Evolutionary conservation across 2,888 invertebrate genomes (phyloP).

Genomic region (Clunio marinus): DNA sequence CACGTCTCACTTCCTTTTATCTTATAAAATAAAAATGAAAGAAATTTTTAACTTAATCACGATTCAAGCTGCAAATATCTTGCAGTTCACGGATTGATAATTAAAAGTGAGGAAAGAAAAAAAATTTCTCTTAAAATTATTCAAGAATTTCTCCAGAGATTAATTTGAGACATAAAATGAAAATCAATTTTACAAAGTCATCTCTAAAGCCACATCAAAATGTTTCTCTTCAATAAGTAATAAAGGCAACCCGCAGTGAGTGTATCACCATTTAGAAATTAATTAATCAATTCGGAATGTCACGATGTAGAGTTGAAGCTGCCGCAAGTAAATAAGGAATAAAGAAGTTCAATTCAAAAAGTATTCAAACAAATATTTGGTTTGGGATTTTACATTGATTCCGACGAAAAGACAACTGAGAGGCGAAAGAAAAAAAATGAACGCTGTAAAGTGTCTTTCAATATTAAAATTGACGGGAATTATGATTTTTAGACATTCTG

Average conservation of each 20-base stretch:
- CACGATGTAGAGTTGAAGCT: constrained; percentile 22
- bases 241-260: constrained; percentile 13
- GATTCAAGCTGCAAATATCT: too few species aligned
- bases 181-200: background rate
- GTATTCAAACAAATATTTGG: constrained; percentile 34
- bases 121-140: too few species aligned
- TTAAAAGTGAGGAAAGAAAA: too few species aligned
- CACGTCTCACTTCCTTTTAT: too few species aligned
- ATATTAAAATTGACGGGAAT: constrained; percentile 36
- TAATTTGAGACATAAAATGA: too few species aligned
- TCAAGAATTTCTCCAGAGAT: too few species aligned
- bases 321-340: constrained; percentile 28
- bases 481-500: constrained; percentile 39
- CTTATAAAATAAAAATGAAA: too few species aligned
- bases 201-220: background rate
- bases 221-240: background rate
- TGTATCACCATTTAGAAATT: constrained; percentile 30
- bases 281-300: constrained; percentile 39
- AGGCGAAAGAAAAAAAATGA: too few species aligned
- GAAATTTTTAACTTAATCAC: too few species aligned
- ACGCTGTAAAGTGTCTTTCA: constrained; percentile 36
- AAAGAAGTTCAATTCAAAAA: constrained; percentile 33
- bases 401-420: constrained; percentile 13
- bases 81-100: too few species aligned
- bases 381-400: background rate